Base-by-base conservation (phyloP, 2,888 invertebrate species). In the Agonopterix subpropinquella region DNA sequence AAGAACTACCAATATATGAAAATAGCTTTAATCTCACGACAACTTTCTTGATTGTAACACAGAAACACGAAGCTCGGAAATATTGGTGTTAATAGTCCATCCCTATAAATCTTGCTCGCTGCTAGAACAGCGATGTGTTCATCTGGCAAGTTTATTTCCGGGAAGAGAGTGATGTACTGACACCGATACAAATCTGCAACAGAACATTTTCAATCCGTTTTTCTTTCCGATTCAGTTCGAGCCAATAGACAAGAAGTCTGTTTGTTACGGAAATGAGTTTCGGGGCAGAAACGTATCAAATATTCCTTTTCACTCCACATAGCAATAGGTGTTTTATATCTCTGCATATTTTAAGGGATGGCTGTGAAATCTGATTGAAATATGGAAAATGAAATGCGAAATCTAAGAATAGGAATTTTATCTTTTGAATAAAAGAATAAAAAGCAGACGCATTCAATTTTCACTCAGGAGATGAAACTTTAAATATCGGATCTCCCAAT, bases 131-230 rank as follows among this genome's bases (percentile, higher is more conserved):
- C 28, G 28, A 28, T 67, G 58, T 65, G 64, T 67, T 64, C 61
- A 64, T 54, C 60, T 62, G 58, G 62, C 64, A 65, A 70, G 67
- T 70, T 67, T 66, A 66, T 70, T 64, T 68, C 66, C 65, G 65
- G 56, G 11, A 51, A 39, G 64, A 62, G 65, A 69, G 61, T 59
- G 61, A 64, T 64, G 61, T 58, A 61, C 60, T 58, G 62, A 55
- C 58, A 56, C 59, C 60, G 59, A 64, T 64, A 61, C 57, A 56
- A 55, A 64, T 71, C 69, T 65, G 62, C 62, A 61, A 64, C 55
- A 52, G 52, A 54, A 52, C 28, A 50, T 46, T 63, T 64, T 59
- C 56, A 55, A 56, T 59, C 49, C 51, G 51, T 47, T 55, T 56
- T 57, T 51, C 47, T 52, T 50, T 55, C 46, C 47, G 39, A 48